Base-by-base conservation (phyloP, 2,888 invertebrate species). In the Neocrepidodera transversa region DNA sequence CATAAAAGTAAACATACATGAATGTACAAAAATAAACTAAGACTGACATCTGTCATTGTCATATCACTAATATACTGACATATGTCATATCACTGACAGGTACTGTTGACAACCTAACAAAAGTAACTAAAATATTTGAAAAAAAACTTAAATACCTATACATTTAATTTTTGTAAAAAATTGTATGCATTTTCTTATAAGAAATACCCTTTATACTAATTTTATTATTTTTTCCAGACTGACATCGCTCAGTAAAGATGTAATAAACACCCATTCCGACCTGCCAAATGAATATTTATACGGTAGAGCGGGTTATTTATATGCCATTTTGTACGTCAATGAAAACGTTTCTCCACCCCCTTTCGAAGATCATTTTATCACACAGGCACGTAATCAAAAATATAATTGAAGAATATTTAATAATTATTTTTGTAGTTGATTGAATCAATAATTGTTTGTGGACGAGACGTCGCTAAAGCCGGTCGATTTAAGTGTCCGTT, bases 301-400 rank as follows among this genome's bases (percentile, higher is more conserved):
- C 82, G 95, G 96, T 3, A 84, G 92, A 74, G 85, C 86, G 66
- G 95, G 95, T 14, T 95, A 92, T 77, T 81, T 96, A 10, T 92
- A 85, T 80, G 82, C 91, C 2, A 81, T 95, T 48, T 79, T 93
- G 6, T 92, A 88, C 82, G 84, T 93, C 0, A 89, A 89, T 72
- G 83, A 85, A 72, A 76, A 89, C 72, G 80, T 89, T 66, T 83
- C 83, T 32, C 82, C 85, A 26, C 81, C 85, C 50, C 79, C 84
- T 6, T 83, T 92, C 66, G 83, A 87, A 53, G 77, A 81, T 13
- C 76, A 79, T 54, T 78, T 86, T 43, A 86, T 90, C 59, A 82
- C 82, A 76, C 82, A 84, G 82, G 88, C 87, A 68, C 61, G 23
- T 14, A 14, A 7, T 1, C 8, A 16, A 26, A 47, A 4, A 3